phyloP scores from a whole-genome alignment of 2,113 vertebrate species.

The Gnathonemus echidnorhynchus region DNA sequence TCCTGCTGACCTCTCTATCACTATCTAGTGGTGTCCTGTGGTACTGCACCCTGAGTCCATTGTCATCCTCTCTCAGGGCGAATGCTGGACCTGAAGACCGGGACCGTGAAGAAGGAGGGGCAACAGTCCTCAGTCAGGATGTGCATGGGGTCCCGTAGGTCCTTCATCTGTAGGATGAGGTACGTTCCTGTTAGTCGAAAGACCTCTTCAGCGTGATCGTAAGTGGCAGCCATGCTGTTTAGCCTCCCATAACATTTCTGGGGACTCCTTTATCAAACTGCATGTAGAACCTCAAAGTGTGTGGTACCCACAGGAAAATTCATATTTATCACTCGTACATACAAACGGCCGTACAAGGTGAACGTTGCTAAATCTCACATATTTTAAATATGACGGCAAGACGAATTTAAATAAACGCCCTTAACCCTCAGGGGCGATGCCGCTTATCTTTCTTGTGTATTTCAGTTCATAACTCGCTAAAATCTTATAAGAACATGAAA shows the following conservation, averaged over 20 bases:
- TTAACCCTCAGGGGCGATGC: too few species aligned
- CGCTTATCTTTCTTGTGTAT: too few species aligned
- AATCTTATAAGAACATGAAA: too few species aligned
- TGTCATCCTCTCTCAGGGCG: constrained; percentile 60
- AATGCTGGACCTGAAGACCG: constrained; percentile 90
- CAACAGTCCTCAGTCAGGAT: constrained; percentile 89
- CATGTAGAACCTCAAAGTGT: background rate
- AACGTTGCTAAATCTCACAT: background rate
- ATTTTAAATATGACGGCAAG: background rate
- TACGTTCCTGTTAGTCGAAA: constrained; percentile 32
- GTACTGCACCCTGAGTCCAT: background rate
- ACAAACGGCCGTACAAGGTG: background rate
- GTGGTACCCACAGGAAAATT: background rate
- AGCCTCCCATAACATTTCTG: background rate
- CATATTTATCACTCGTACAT: background rate
- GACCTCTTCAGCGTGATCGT: background rate
- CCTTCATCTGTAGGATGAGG: constrained; percentile 99
- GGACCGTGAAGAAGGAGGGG: constrained; percentile 94
- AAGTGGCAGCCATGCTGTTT: background rate
- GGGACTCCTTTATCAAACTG: background rate
- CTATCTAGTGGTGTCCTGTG: background rate
- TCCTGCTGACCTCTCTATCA: background rate
- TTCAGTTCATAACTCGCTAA: too few species aligned
- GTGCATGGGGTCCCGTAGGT: constrained; percentile 89
- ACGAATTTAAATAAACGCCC: background rate